Percentiles rank a stretch among this genome's conserved stretches.
Conservation (phyloP, 2,113 vertebrate species). For the rat (Rattus norvegicus) region DNA sequence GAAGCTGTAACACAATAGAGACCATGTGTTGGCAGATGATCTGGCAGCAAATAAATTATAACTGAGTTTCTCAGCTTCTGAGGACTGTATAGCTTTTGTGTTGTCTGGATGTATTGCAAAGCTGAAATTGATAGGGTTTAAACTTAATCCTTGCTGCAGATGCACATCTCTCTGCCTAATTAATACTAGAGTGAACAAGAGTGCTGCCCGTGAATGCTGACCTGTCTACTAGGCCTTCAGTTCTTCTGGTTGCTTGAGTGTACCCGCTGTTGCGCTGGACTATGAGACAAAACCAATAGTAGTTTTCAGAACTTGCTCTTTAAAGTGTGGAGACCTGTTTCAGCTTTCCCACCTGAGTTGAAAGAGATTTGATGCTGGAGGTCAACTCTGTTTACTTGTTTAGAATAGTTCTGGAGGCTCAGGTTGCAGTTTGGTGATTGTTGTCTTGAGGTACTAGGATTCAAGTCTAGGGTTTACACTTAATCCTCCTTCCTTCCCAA, state of each 20-base stretch:
- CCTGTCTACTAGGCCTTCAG: background rate
- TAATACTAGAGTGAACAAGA: background rate
- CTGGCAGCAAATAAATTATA: background rate
- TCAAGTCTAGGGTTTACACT: background rate
- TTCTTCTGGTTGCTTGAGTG: background rate
- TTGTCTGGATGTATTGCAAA: background rate
- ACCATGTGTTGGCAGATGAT: background rate
- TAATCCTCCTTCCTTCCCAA: background rate
- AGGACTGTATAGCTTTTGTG: background rate
- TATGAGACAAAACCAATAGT: background rate
- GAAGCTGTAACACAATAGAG: background rate
- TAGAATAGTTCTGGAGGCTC: background rate
- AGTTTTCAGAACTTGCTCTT: background rate
- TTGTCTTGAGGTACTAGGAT: background rate
- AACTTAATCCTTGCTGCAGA: background rate
- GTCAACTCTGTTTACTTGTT: accelerated
- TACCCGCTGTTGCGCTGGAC: accelerated
- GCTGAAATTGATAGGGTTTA: background rate
- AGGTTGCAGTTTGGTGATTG: background rate
- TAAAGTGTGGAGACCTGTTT: background rate
- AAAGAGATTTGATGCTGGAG: background rate
- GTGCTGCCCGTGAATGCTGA: background rate
- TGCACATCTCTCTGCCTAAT: background rate
- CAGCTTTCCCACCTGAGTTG: background rate
- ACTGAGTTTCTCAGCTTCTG: background rate